Base-by-base conservation (phyloP, 2,888 invertebrate genomes). In the Trachelus iudaicus region DNA sequence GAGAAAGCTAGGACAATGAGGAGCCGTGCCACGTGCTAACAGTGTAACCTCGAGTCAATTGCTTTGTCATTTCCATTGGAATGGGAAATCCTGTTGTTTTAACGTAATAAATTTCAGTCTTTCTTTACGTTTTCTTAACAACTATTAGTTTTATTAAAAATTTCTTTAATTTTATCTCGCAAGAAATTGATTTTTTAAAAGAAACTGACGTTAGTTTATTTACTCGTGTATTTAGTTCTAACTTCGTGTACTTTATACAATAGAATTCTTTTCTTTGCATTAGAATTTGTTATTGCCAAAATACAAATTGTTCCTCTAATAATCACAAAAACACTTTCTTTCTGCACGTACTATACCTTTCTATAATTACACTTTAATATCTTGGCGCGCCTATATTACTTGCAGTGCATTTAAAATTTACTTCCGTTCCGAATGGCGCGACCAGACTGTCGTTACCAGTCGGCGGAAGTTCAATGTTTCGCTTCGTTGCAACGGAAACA, bases 11-110 rank as follows among this genome's bases (percentile, higher is more conserved):
- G 76, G 73, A 77, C 23, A 56, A 79, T 81, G 78, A 79, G 82
- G 79, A 83, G 82, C 83, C 83, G 83, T 82, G 85, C 85, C 87
- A 88, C 87, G 88, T 88, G 88, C 86, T 56, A 23, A 23, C 56
- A 56, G 56, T 56, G 56, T 56, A 56, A 56, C 56, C 56, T 56
- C 56, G 56, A 56, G 56, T 56, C 56, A 56, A 56, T 56, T 56
- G 56, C 23, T 56, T 56, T 56, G 56, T 23, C 56, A 56, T 56
- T 56, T 56, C 9, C 9, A 56, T 56, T 23, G 23, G 56, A 23
- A 56, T 56, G 23, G 56, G 56, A 56, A 56, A 56, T 23, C 15
- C 56, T 56, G 23, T 56, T 56, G 9, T 23, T 56, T 56, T 56
- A 6, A 23, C 56, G 56, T 56, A 56, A 56, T 23, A 56, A 56